Percentiles rank a stretch among this genome's conserved stretches.
These are phyloP conservation scores for Merodon equestris DNA, from an alignment of 2,888 invertebrate species.

Conservation along the genomic window DNA sequence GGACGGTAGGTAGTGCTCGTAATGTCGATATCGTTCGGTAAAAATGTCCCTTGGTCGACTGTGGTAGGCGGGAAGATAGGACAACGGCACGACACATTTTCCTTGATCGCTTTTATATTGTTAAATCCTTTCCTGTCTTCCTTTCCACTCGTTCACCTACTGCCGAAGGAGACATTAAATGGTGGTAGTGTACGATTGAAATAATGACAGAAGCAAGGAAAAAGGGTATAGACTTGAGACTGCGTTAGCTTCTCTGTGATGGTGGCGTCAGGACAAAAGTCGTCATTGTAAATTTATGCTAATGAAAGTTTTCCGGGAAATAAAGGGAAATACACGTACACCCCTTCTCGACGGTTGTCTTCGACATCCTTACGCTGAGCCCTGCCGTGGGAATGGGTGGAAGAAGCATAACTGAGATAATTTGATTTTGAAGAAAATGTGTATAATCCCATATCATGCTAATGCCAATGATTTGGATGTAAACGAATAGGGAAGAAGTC, in stretches of 20 bases:
- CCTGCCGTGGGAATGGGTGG: too few relatives aligned
- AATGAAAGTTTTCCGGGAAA: slow-evolving; percentile 66
- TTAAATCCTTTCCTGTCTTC: slow-evolving; percentile 28
- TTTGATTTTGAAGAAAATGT: slow-evolving; percentile 47
- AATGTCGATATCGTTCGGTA: too few relatives aligned
- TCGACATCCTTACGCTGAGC: too few relatives aligned
- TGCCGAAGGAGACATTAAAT: background rate
- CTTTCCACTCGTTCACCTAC: background rate
- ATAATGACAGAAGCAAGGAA: too few relatives aligned
- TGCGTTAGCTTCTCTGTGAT: slow-evolving; percentile 39
- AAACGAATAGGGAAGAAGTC: slow-evolving; percentile 48
- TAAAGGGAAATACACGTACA: background rate
- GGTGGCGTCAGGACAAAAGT: slow-evolving; percentile 47
- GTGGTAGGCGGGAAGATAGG: slow-evolving; percentile 7
- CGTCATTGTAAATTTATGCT: slow-evolving; percentile 66
- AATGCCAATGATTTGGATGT: slow-evolving; percentile 56
- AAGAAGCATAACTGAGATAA: slow-evolving; percentile 24
- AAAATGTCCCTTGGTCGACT: too few relatives aligned
- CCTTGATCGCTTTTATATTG: slow-evolving; percentile 51
- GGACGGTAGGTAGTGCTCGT: slow-evolving; percentile 3
- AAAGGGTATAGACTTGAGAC: too few relatives aligned
- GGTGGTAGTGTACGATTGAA: background rate
- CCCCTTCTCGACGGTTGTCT: too few relatives aligned
- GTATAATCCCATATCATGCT: slow-evolving; percentile 56
- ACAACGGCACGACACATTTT: slow-evolving; percentile 35